phyloP scores from a whole-genome alignment of 2,888 invertebrate genomes.

The Brachypalpus laphriformis region DNA sequence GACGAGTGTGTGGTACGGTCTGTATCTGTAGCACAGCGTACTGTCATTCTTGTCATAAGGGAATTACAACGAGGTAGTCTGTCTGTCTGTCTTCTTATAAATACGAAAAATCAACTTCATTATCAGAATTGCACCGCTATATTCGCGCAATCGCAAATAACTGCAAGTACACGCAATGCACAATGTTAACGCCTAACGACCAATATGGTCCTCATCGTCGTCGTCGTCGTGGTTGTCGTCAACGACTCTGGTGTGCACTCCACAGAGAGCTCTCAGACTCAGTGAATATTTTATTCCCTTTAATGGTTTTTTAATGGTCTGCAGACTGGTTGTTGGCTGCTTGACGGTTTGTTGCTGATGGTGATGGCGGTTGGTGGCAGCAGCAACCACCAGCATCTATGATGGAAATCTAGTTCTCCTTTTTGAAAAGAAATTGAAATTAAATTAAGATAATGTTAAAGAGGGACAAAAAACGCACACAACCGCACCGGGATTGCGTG shows the following conservation, averaged over 20 bases:
- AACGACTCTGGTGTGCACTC: background rate
- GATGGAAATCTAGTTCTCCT: slow-evolving; percentile 43
- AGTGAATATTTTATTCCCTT: slow-evolving; percentile 70
- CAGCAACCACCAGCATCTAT: slow-evolving; percentile 32
- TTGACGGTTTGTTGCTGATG: slow-evolving; percentile 31
- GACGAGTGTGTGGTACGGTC: background rate
- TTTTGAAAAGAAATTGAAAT: slow-evolving; percentile 64
- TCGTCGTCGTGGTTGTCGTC: background rate
- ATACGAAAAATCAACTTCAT: slow-evolving; percentile 57
- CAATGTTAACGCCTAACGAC: slow-evolving; percentile 70
- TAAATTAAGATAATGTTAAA: slow-evolving; percentile 64
- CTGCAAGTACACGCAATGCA: slow-evolving; percentile 61
- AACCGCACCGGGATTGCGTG: slow-evolving; percentile 38
- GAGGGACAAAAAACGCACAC: slow-evolving; percentile 19
- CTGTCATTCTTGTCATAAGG: slow-evolving; percentile 63
- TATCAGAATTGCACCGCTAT: slow-evolving; percentile 56
- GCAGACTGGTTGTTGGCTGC: slow-evolving; percentile 60
- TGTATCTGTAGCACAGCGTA: slow-evolving; percentile 29
- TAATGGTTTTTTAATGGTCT: slow-evolving; percentile 71
- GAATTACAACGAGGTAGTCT: slow-evolving; percentile 55
- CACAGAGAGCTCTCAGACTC: slow-evolving; percentile 21
- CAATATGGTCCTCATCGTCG: slow-evolving; percentile 29
- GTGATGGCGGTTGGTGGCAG: slow-evolving; percentile 8
- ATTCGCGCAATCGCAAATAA: slow-evolving; percentile 59
- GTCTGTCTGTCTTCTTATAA: slow-evolving; percentile 28